Percentiles rank a stretch among this genome's conserved stretches.
Conservation (phyloP, 53 echinoderm and acorn worm species). For the Paracentrotus lividus region DNA sequence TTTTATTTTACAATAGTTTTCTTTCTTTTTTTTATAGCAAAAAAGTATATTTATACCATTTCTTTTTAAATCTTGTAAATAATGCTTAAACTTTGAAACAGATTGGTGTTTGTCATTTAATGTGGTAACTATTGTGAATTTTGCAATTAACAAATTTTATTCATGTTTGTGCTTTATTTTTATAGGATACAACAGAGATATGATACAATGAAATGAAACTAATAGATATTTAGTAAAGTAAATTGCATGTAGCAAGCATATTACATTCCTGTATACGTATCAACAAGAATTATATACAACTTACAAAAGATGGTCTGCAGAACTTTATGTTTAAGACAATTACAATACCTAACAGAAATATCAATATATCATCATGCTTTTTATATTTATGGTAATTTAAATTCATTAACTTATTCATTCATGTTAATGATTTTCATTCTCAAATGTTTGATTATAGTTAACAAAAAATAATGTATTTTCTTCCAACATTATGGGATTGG, state of each 20-base stretch:
- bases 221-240: not conserved
- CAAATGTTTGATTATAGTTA: no score
- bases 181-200: not conserved
- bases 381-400: no score
- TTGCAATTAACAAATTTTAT: not conserved
- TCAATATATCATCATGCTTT: no score
- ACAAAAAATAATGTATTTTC: no score
- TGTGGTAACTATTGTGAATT: not conserved
- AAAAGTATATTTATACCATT: not conserved
- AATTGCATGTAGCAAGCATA: not conserved
- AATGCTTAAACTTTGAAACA: not conserved
- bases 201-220: not conserved
- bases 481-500: no score
- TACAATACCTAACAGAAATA: no score
- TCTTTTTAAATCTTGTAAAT: slow-evolving; percentile 39
- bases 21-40: not conserved
- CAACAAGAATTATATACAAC: not conserved
- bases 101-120: not conserved
- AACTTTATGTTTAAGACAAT: no score
- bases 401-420: no score
- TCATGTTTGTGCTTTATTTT: not conserved
- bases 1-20: not conserved
- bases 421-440: no score
- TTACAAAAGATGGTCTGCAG: no score
- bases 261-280: no score